Conservation (phyloP, 2,113 vertebrate genomes). For the Thunnus maccoyii region DNA sequence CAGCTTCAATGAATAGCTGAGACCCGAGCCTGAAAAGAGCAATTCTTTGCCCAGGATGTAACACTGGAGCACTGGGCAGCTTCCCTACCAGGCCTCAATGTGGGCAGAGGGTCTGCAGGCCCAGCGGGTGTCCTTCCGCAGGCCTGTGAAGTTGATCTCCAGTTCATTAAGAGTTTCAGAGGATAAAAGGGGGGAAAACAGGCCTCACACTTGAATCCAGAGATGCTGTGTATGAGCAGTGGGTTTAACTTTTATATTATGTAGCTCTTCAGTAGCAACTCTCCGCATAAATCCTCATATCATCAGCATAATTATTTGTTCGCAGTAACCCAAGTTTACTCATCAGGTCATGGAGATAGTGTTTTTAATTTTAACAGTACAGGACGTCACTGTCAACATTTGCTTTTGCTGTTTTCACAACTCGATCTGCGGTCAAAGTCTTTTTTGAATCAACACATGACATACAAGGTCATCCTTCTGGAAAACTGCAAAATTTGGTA, state of each 20-base stretch:
- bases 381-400: constrained; percentile 56
- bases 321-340: background rate
- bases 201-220: constrained; percentile 1
- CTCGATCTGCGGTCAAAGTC: constrained; percentile 57
- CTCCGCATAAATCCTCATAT: background rate
- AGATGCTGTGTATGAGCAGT: no score
- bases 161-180: constrained; percentile 39
- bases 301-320: background rate
- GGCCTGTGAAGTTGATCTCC: constrained; percentile 48
- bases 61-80: constrained; percentile 62
- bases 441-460: constrained; percentile 29
- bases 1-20: constrained; percentile 67
- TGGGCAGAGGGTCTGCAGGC: constrained; percentile 61
- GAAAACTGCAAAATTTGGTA: constrained; percentile 5
- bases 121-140: constrained; percentile 74
- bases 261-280: background rate
- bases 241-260: background rate
- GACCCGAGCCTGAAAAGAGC: constrained; percentile 69
- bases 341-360: background rate
- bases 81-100: constrained; percentile 65
- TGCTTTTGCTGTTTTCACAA: constrained; percentile 27
- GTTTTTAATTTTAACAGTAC: constrained; percentile 18
- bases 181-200: background rate
- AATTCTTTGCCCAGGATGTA: constrained; percentile 79
- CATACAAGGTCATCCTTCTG: background rate